A percentile compares a stretch with the other conserved stretches of the same genome.
Evolutionary conservation across 2,797 vertebrate species (phyloP).

Genomic region (Dendrocincla tyrannina): DNA sequence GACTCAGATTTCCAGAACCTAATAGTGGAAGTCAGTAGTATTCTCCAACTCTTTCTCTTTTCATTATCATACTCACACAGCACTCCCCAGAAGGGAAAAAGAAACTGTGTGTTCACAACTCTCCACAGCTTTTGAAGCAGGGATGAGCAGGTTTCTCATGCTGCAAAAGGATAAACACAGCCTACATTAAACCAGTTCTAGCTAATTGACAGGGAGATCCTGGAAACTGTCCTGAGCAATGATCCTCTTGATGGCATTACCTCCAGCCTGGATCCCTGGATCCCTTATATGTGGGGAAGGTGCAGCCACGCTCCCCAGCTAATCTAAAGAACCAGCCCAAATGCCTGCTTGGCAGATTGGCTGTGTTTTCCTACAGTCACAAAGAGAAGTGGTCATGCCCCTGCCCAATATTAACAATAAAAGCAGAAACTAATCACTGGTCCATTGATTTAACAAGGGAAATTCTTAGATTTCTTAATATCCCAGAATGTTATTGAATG

Average conservation of each 20-base stretch:
- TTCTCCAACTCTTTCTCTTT: neutral
- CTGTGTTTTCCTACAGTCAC: rapidly evolving
- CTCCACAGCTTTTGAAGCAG: neutral
- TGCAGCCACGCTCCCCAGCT: neutral
- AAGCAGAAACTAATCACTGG: neutral
- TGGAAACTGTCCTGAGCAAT: neutral
- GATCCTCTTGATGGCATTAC: neutral
- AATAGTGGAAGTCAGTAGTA: neutral
- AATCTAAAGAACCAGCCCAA: neutral
- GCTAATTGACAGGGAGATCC: neutral
- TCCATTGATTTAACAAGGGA: neutral
- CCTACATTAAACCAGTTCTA: neutral
- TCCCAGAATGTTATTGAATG: neutral
- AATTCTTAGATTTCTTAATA: neutral
- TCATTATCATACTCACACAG: neutral
- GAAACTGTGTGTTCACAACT: neutral
- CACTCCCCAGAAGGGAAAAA: neutral
- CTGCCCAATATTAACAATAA: neutral
- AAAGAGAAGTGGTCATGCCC: rapidly evolving
- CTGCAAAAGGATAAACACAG: neutral
- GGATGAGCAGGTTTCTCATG: neutral
- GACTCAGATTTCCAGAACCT: neutral
- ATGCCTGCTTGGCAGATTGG: neutral
- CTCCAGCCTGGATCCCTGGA: neutral
- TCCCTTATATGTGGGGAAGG: neutral